Percentiles rank a stretch among this genome's conserved stretches.
Conservation (phyloP, 2,113 vertebrate species). For the Phalacrocorax carbo region DNA sequence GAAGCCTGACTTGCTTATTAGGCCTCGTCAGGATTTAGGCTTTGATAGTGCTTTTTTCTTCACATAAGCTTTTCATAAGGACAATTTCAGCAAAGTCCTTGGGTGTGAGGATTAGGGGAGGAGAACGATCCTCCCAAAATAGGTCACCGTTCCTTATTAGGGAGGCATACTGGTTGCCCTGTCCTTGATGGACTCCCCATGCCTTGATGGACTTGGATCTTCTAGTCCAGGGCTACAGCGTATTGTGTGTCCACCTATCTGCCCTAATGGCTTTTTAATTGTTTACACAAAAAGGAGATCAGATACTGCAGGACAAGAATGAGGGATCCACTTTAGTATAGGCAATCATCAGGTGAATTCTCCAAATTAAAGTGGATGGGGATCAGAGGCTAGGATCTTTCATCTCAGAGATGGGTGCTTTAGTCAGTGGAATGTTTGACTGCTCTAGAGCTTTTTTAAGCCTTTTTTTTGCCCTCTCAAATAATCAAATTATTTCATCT, state of each 20-base stretch:
- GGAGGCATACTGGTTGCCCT: neutral
- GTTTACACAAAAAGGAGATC: neutral
- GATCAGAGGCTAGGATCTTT: neutral
- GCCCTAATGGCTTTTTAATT: neutral
- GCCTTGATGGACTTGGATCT: neutral
- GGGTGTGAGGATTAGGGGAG: neutral
- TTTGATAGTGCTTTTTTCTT: neutral
- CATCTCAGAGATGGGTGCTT: neutral
- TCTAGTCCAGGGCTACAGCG: neutral
- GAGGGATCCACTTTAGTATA: neutral
- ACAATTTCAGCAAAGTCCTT: neutral
- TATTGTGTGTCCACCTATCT: neutral
- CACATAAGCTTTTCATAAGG: neutral
- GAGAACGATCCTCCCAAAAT: neutral
- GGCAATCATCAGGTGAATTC: neutral
- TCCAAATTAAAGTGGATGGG: neutral
- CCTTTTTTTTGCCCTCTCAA: neutral
- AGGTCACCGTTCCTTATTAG: neutral
- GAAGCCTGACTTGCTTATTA: neutral
- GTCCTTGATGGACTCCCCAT: neutral
- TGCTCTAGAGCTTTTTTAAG: neutral
- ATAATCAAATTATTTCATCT: neutral
- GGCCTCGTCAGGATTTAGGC: neutral
- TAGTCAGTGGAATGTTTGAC: neutral
- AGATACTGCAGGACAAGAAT: neutral